Percentiles rank a stretch among this genome's conserved stretches.
These are phyloP conservation scores for Venturia canescens DNA, from an alignment of 1,140 invertebrate species.

Conservation along the genomic window DNA sequence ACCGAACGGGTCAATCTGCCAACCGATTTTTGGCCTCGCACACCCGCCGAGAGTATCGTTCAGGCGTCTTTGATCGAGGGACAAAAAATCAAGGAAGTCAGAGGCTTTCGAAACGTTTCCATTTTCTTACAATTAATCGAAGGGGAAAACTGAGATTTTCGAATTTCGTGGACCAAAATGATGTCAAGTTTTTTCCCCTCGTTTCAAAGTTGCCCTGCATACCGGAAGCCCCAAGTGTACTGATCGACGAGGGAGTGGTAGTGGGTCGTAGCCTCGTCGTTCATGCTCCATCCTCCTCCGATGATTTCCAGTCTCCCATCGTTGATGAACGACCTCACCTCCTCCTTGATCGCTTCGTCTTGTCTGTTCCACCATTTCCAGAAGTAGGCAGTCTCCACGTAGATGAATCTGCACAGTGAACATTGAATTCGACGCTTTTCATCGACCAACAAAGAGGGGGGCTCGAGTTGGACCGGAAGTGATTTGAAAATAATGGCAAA, in stretches of 20 bases:
- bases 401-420: conserved; percentile 80
- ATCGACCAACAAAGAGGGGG: too few relatives aligned
- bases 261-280: conserved; percentile 94
- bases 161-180: too few relatives aligned
- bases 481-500: too few relatives aligned
- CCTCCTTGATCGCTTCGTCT: conserved; percentile 77
- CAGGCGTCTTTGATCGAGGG: conserved; percentile 76
- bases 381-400: conserved; percentile 92
- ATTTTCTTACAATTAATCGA: neutral
- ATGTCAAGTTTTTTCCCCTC: too few relatives aligned
- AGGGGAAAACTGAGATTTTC: too few relatives aligned
- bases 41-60: conserved; percentile 91
- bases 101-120: neutral
- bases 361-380: conserved; percentile 94
- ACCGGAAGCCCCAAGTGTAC: conserved; percentile 88
- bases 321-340: conserved; percentile 80
- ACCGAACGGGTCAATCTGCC: conserved; percentile 97
- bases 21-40: conserved; percentile 87
- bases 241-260: conserved; percentile 97
- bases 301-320: conserved; percentile 92
- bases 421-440: neutral
- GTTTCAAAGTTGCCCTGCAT: conserved; percentile 17
- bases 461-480: too few relatives aligned
- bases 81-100: conserved; percentile 2
- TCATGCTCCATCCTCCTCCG: conserved; percentile 93